Evolutionary conservation across 2,113 vertebrate genomes (phyloP).

Genomic region (Planiliza haematocheilus): DNA sequence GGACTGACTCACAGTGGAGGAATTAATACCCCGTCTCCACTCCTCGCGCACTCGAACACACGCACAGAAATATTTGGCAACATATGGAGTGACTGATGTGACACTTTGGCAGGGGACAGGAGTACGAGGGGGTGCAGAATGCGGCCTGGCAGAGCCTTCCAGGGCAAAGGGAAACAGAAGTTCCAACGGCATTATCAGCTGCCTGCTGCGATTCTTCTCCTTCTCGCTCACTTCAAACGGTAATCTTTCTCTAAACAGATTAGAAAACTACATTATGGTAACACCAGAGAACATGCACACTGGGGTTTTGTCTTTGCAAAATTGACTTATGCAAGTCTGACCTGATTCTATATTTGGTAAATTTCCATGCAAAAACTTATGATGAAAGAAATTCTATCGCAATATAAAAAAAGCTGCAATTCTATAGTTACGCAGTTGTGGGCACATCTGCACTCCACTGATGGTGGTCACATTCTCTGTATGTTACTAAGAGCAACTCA

Average conservation of each 20-base stretch:
- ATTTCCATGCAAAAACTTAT: neutral
- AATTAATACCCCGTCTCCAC: conserved; percentile 63
- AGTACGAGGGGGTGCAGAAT: conserved; percentile 4
- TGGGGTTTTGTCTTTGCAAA: conserved; percentile 10
- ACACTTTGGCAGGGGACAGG: conserved; percentile 59
- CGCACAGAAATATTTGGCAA: conserved; percentile 72
- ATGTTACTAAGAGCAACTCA: too few relatives aligned
- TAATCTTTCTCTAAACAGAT: conserved; percentile 20
- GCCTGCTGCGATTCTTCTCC: conserved; percentile 43
- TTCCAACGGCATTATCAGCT: conserved; percentile 55
- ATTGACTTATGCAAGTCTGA: neutral
- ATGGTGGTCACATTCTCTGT: too few relatives aligned
- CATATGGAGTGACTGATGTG: conserved; percentile 63
- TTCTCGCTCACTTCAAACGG: conserved; percentile 23
- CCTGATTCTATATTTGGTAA: neutral
- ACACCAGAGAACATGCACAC: neutral
- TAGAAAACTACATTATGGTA: neutral
- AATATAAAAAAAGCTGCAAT: too few relatives aligned
- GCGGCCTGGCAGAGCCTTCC: conserved; percentile 37
- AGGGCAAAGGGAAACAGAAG: conserved; percentile 59
- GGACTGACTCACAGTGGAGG: conserved; percentile 59
- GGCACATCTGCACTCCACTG: too few relatives aligned
- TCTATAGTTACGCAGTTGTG: too few relatives aligned
- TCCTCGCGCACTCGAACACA: conserved; percentile 27
- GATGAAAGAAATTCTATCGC: too few relatives aligned